Base-by-base conservation (phyloP, 2,113 vertebrate genomes). In the Sakesphorus luctuosus region DNA sequence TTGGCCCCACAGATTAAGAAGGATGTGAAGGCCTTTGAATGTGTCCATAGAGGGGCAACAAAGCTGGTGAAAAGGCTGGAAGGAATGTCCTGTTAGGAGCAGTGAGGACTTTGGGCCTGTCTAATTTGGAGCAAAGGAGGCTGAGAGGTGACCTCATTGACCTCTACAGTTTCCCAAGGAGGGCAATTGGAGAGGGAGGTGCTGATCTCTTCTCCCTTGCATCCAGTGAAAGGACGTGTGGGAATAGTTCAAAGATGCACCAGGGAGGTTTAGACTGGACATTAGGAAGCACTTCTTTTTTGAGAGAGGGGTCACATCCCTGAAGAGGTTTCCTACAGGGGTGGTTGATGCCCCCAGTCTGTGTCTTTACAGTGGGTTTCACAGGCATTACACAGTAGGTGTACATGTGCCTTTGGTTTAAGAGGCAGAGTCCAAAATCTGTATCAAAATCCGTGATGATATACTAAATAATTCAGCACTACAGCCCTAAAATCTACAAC, bases 271-370 rank as follows among this genome's bases (percentile, higher is more conserved):
- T 28, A 52, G 69, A 65, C 9, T 9, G n/a, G 53, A 19, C 29
- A 24, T 52, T 5, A 28, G 21, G 62, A 85, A 80, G 16, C 16
- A n/a, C 43, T 88, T 83, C 16, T 78, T 61, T 55, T 49, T 21
- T 0, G 0, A 43, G 21, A 72, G 20, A 6, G 15, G 1, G 1
- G n/a, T 43, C 46, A 84, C 25, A 47, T 21, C 28, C 21, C 33
- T 35, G 40, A 55, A n/a, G 46, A 67, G 29, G 26, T 35, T 84
- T 61, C 26, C 73, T 25, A 29, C 52, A 59, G 21, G n/a, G 25
- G 23, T 6, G 26, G 23, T 4, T 0, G 2, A 1, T 31, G 61
- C 7, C 3, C 31, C 13, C n/a, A 26, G 28, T 11, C 40, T 47
- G 40, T 65, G 19, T 28, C 58, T 50, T 71, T 13, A 24, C 29